Evolutionary conservation across 2,797 vertebrate species (phyloP).

Genomic region (Potorous gilbertii): DNA sequence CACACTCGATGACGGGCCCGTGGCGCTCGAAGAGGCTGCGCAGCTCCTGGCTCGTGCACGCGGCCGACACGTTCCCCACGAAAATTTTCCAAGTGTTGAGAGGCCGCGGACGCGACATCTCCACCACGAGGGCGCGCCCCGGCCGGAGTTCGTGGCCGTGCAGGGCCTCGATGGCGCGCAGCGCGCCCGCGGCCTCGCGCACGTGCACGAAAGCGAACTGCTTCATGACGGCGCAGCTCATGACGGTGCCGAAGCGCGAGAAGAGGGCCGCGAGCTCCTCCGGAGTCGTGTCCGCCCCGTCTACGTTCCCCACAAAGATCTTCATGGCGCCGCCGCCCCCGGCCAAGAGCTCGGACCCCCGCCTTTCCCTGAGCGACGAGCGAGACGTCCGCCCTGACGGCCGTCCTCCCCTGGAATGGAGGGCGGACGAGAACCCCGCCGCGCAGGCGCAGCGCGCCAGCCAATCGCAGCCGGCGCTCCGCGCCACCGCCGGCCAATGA

Average conservation of each 20-base stretch:
- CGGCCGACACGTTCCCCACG: constrained; percentile 97
- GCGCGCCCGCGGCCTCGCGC: constrained; percentile 92
- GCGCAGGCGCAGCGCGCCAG: constrained; percentile 74
- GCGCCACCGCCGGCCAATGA: constrained; percentile 58
- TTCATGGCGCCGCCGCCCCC: constrained; percentile 85
- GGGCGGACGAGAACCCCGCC: constrained; percentile 77
- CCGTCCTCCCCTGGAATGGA: constrained; percentile 78
- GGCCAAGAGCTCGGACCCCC: constrained; percentile 67
- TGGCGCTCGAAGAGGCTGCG: constrained; percentile 97
- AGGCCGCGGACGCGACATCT: constrained; percentile 94
- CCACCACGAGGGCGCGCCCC: constrained; percentile 94
- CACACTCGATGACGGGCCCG: constrained; percentile 97
- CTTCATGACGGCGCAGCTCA: constrained; percentile 95
- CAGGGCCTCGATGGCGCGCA: constrained; percentile 93
- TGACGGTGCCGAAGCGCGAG: constrained; percentile 88
- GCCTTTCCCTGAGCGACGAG: constrained; percentile 63
- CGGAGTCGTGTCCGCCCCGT: constrained; percentile 92
- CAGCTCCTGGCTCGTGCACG: constrained; percentile 95
- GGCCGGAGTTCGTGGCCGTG: constrained; percentile 93
- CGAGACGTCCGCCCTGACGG: constrained; percentile 66
- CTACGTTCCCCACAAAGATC: constrained; percentile 97
- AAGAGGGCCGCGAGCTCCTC: constrained; percentile 95
- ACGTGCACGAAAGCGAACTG: constrained; percentile 98
- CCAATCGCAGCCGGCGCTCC: constrained; percentile 69
- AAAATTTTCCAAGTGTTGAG: constrained; percentile 98